Conservation (phyloP, 2,888 invertebrate species). For the Sarcophaga caerulescens region DNA sequence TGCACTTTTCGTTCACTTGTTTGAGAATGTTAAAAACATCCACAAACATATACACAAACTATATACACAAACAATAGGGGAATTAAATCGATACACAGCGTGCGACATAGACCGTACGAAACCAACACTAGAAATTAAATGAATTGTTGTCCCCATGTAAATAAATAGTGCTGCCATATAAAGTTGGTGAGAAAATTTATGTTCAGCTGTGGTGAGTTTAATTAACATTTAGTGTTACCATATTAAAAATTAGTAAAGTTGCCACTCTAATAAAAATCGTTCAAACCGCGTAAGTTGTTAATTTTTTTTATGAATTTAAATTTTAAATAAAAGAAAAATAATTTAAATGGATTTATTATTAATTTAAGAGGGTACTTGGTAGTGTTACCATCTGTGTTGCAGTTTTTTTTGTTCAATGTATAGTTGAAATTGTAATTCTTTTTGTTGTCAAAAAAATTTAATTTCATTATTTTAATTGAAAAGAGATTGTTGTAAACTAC, state of each 20-base stretch:
- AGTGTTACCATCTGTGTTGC: too few species aligned
- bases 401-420: too few species aligned
- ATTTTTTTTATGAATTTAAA: too few species aligned
- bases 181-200: slow-evolving; percentile 9
- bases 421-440: too few species aligned
- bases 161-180: slow-evolving; percentile 53
- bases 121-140: slow-evolving; percentile 52
- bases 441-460: too few species aligned
- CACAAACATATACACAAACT: slow-evolving; percentile 27
- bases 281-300: too few species aligned
- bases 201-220: slow-evolving; percentile 31
- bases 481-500: too few species aligned
- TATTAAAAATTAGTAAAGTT: neutral
- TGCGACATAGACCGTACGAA: slow-evolving; percentile 46
- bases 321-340: too few species aligned
- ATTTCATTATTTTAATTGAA: too few species aligned
- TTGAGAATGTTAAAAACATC: slow-evolving; percentile 31
- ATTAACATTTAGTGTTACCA: slow-evolving; percentile 7
- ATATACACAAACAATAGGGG: slow-evolving; percentile 55
- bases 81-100: slow-evolving; percentile 56
- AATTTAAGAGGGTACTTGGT: too few species aligned
- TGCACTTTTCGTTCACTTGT: slow-evolving; percentile 40
- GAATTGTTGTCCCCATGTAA: slow-evolving; percentile 49
- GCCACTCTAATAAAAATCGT: neutral
- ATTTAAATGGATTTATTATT: too few species aligned